Base-by-base conservation (phyloP, 2,113 vertebrate species). In the Gnathonemus echidnorhynchus region DNA sequence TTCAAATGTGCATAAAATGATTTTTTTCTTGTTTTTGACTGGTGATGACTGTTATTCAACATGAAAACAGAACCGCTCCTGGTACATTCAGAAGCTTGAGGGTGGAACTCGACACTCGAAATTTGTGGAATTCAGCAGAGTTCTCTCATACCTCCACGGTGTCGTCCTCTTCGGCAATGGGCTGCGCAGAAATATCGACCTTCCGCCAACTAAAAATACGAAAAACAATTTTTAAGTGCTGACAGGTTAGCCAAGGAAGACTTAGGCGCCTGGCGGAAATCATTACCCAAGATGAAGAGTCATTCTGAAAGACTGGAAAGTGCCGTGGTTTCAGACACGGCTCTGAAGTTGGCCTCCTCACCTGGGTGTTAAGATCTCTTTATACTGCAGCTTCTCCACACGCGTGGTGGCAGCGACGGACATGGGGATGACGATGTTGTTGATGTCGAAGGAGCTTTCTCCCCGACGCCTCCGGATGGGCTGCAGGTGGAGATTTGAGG, bases 361-460 rank as follows among this genome's bases (percentile, higher is more conserved):
- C 97, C 97, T 97, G 90, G 97, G 97, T 5, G 97, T 98, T 70
- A 98, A 96, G 94, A 98, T 98, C 93, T 98, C 97, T 91, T 98
- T 98, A 92, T 98, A 98, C 85, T 98, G 97, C 42, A 98, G 96
- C 74, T 97, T 97, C 93, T 98, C 97, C 88, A 97, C 97, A 0
- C 97, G 96, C 2, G 97, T 97, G 0, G 97, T 97, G 5, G 97
- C 97, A n/a, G 97, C 97, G 27, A 98, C 97, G 7, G 97, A 98
- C 97, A 97, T 97, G 0, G 97, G 97, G 95, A 98, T 98, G 93
- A 98, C 97, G 2, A 98, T 98, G 95, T 97, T 98, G 94, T 98
- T 97, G 87, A 98, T 98, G 90, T 98, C 97, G 0, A 97, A 98
- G 0, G 97, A 97, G 31, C 96, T 98, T 89, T 98, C 97, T 0